A percentile compares a stretch with the other conserved stretches of the same genome.
phyloP scores from a whole-genome alignment of 1,140 invertebrate genomes.

The Globodera rostochiensis region DNA sequence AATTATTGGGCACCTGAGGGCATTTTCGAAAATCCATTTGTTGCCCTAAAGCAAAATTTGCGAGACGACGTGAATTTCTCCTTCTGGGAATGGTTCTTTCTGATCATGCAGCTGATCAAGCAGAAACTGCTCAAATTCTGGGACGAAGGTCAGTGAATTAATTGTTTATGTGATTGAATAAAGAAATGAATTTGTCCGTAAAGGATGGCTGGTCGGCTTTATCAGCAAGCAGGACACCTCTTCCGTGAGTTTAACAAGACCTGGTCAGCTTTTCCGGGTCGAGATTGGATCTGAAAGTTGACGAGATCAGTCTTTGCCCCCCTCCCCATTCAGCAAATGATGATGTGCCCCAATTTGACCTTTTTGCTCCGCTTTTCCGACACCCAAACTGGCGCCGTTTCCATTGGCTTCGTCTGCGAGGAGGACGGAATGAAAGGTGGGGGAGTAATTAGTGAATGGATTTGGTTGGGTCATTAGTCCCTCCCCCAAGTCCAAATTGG shows the following conservation, averaged over 20 bases:
- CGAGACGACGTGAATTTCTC: slow-evolving; percentile 63
- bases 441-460: background rate
- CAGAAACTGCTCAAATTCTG: slow-evolving; percentile 65
- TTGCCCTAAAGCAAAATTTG: slow-evolving; percentile 56
- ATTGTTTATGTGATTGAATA: slow-evolving; percentile 7
- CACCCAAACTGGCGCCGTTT: slow-evolving; percentile 64
- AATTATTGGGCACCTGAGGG: too few relatives aligned
- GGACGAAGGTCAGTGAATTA: slow-evolving; percentile 59
- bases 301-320: background rate
- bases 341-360: slow-evolving; percentile 44
- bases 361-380: slow-evolving; percentile 63
- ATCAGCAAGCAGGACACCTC: slow-evolving; percentile 64
- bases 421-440: slow-evolving; percentile 60
- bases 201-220: slow-evolving; percentile 64
- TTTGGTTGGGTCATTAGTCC: background rate
- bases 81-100: slow-evolving; percentile 66
- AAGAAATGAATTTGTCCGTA: slow-evolving; percentile 28
- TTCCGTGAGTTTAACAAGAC: background rate
- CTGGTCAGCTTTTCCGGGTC: background rate
- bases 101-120: slow-evolving; percentile 65
- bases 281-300: background rate
- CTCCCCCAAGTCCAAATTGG: background rate
- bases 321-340: slow-evolving; percentile 42
- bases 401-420: slow-evolving; percentile 64
- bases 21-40: too few relatives aligned